Percentiles rank a stretch among this genome's conserved stretches.
phyloP scores from a whole-genome alignment of 2,113 vertebrate species.

The Pollimyrus isidori region DNA sequence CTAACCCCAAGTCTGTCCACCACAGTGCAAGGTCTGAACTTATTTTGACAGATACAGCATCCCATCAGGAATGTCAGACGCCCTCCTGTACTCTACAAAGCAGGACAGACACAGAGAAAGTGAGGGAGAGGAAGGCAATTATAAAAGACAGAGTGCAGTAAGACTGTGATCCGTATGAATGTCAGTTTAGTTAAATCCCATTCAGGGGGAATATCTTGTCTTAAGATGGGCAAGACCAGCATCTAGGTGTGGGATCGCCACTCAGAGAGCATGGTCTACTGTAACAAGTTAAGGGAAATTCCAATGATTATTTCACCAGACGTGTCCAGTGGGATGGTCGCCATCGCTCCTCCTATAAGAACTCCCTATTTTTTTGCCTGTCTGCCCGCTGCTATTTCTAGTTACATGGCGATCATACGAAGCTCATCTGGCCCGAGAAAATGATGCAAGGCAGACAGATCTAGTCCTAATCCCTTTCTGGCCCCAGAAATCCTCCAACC shows the following conservation, averaged over 20 bases:
- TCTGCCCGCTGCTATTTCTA: neutral
- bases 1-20: neutral
- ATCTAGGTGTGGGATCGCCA: neutral
- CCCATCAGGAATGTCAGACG: neutral
- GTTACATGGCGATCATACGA: neutral
- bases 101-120: neutral
- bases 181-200: neutral
- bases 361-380: neutral
- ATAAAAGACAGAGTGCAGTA: neutral
- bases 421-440: neutral
- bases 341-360: neutral
- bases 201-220: neutral
- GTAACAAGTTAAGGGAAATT: neutral
- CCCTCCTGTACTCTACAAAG: neutral
- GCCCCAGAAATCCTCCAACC: neutral
- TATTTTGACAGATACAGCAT: neutral
- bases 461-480: neutral
- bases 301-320: neutral
- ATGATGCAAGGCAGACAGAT: neutral
- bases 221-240: neutral
- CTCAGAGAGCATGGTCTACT: neutral
- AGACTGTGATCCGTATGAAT: neutral
- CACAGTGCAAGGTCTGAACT: neutral
- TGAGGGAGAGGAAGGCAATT: neutral
- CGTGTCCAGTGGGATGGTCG: neutral